Conservation (phyloP, 2,888 invertebrate genomes). For the Anaspis maculata region DNA sequence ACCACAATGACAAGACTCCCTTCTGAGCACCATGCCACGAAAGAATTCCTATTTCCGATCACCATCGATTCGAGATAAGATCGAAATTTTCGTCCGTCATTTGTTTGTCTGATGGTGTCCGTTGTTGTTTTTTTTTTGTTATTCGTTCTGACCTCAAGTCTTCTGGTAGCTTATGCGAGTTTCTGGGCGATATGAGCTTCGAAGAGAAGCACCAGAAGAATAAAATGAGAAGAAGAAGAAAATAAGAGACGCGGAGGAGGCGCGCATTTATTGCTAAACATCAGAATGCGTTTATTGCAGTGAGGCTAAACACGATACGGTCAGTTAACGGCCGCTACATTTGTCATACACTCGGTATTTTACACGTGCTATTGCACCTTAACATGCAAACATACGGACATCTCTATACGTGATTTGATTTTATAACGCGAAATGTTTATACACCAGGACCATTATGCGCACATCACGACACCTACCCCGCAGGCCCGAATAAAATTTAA, state of each 20-base stretch:
- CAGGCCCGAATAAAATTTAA: slow-evolving; percentile 11
- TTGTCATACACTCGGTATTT: slow-evolving; percentile 34
- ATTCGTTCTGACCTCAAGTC: no score
- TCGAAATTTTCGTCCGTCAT: slow-evolving; percentile 38
- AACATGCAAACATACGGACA: slow-evolving; percentile 32
- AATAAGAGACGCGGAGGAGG: no score
- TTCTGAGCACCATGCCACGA: slow-evolving; percentile 24
- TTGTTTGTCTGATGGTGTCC: slow-evolving; percentile 29
- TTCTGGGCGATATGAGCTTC: no score
- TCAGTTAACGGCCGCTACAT: slow-evolving; percentile 27
- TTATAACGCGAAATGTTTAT: slow-evolving; percentile 29
- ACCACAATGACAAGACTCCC: slow-evolving; percentile 26
- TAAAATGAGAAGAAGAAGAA: slow-evolving; percentile 2
- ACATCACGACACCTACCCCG: slow-evolving; percentile 16
- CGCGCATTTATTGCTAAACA: neutral
- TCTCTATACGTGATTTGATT: slow-evolving; percentile 30
- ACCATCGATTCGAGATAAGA: slow-evolving; percentile 42
- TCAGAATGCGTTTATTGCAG: neutral
- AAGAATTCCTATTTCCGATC: slow-evolving; percentile 42
- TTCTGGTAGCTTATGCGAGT: no score
- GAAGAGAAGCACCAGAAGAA: no score
- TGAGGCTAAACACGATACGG: slow-evolving; percentile 29
- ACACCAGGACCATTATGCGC: slow-evolving; percentile 23
- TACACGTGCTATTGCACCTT: slow-evolving; percentile 33
- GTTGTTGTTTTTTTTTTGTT: no score